Conservation (phyloP, 2,113 vertebrate genomes). For the Australoheros scitulus region DNA sequence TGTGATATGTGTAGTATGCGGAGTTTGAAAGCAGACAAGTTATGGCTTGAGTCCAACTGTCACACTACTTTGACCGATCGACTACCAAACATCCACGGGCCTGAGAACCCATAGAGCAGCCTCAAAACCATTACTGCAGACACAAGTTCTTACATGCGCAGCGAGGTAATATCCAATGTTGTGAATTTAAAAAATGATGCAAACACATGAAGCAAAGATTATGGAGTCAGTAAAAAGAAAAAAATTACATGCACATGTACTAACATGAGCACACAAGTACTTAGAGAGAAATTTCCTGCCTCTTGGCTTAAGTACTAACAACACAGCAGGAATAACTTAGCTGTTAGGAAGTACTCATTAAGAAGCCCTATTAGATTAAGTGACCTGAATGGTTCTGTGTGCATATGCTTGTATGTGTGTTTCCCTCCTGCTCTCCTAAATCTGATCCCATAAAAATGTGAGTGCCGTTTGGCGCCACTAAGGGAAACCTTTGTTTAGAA, state of each 20-base stretch:
- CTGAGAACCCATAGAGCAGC: background rate
- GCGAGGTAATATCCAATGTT: background rate
- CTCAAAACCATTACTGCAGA: background rate
- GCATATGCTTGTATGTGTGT: constrained; percentile 1
- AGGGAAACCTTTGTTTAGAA: constrained; percentile 51
- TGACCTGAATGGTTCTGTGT: constrained; percentile 46
- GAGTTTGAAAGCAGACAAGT: background rate
- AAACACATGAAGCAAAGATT: background rate
- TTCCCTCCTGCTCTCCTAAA: constrained; percentile 31
- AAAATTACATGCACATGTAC: background rate
- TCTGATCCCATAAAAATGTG: constrained; percentile 27
- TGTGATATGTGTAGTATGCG: background rate
- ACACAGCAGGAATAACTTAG: constrained; percentile 51
- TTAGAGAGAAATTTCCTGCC: constrained; percentile 25
- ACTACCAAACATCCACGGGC: too few relatives aligned
- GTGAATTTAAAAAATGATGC: background rate
- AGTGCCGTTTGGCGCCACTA: constrained; percentile 21
- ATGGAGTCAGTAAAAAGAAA: background rate
- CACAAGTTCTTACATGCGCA: background rate
- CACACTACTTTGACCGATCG: background rate
- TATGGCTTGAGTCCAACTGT: background rate
- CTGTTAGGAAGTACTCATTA: constrained; percentile 51
- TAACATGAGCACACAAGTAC: background rate
- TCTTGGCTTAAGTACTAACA: constrained; percentile 35
- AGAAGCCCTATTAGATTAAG: constrained; percentile 60